Conservation (phyloP, 2,888 invertebrate genomes). For the Pristionchus exspectatus region DNA sequence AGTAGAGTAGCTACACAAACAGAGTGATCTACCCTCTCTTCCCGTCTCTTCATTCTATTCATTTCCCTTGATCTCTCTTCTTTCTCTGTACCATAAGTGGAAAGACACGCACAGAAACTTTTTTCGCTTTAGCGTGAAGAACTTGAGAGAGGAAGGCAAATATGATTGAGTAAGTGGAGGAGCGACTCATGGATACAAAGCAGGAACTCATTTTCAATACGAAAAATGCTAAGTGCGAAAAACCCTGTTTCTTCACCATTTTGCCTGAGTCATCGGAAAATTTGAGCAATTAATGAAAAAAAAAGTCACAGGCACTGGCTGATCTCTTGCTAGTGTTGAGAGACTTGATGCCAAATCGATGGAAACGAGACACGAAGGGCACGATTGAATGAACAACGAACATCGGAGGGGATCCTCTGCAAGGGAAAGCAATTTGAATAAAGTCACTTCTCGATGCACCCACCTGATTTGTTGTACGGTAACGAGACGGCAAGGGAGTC, state of each 20-base stretch:
- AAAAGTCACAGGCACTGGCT: constrained; percentile 22
- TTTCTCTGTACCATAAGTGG: constrained; percentile 22
- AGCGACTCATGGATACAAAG: background rate
- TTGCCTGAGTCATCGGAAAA: background rate
- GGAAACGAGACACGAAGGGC: constrained; percentile 22
- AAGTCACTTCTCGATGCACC: background rate
- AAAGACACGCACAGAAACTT: constrained; percentile 35
- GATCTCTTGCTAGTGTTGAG: background rate
- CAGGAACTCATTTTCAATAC: constrained; percentile 11
- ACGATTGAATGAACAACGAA: constrained; percentile 42
- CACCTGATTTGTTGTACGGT: constrained; percentile 41
- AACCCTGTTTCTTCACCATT: background rate
- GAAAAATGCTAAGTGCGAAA: no score
- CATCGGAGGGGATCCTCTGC: constrained; percentile 22
- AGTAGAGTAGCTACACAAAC: constrained; percentile 31
- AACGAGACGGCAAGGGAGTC: background rate
- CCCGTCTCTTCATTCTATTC: constrained; percentile 13
- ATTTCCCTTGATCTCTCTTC: constrained; percentile 14
- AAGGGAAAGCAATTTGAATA: background rate
- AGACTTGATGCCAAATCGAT: constrained; percentile 15
- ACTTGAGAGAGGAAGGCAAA: constrained; percentile 22
- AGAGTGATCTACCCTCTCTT: background rate
- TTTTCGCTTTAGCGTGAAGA: constrained; percentile 33
- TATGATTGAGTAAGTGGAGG: background rate
- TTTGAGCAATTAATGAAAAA: background rate